Conservation (phyloP, 1,140 invertebrate species). For the Bombus sylvicola region DNA sequence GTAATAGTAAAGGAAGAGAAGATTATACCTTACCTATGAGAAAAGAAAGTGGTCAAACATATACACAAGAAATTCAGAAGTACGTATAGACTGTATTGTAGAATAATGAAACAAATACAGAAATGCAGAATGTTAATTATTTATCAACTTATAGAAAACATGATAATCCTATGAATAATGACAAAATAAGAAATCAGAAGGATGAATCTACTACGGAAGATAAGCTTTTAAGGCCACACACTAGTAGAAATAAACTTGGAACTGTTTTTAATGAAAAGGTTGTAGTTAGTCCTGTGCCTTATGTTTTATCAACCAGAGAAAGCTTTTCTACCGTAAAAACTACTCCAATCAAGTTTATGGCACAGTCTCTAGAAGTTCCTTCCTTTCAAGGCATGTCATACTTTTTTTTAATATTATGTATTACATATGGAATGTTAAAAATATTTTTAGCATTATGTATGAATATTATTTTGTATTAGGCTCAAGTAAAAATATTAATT, state of each 20-base stretch:
- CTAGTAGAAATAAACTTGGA: constrained; percentile 74
- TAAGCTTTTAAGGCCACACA: constrained; percentile 47
- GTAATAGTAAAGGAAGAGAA: constrained; percentile 33
- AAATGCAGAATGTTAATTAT: neutral
- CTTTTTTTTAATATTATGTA: constrained; percentile 9
- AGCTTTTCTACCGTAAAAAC: constrained; percentile 80
- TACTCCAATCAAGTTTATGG: constrained; percentile 75
- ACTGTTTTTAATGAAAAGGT: constrained; percentile 80
- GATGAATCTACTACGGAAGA: constrained; percentile 19
- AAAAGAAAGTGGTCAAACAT: constrained; percentile 16
- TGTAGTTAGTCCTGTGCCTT: constrained; percentile 80
- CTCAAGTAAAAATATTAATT: constrained; percentile 59
- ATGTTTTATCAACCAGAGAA: constrained; percentile 75
- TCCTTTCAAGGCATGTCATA: constrained; percentile 65
- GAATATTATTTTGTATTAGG: constrained; percentile 57
- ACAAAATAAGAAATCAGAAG: constrained; percentile 26
- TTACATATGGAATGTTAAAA: neutral
- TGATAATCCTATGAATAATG: constrained; percentile 22
- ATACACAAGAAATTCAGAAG: constrained; percentile 40
- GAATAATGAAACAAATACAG: neutral
- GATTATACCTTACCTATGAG: constrained; percentile 25
- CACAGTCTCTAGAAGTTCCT: constrained; percentile 69
- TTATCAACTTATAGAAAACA: constrained; percentile 47
- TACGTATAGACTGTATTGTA: constrained; percentile 16
- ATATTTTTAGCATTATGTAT: neutral